These are phyloP conservation scores for Caenorhabditis uteleia DNA, from an alignment of 2,888 invertebrate genomes.

Conservation along the genomic window DNA sequence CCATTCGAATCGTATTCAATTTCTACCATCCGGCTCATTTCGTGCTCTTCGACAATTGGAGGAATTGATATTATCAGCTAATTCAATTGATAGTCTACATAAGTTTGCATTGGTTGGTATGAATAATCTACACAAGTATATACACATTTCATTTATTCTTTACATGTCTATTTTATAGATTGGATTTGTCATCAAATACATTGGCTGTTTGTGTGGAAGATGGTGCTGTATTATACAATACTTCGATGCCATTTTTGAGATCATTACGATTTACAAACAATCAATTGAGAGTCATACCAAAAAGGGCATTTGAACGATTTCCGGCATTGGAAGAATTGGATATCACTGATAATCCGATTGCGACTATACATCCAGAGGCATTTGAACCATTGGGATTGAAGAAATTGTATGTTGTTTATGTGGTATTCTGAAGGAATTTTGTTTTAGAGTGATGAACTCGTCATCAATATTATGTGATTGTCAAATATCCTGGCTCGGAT, in stretches of 20 bases:
- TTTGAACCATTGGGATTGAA: conserved; percentile 53
- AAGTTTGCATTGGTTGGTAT: conserved; percentile 54
- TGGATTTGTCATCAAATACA: conserved; percentile 53
- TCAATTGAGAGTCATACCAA: conserved; percentile 43
- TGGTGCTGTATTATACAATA: conserved; percentile 55
- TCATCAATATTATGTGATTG: conserved; percentile 55
- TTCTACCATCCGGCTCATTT: conserved; percentile 51
- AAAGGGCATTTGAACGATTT: conserved; percentile 51
- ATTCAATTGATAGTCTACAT: conserved; percentile 47
- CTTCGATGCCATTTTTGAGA: conserved; percentile 49
- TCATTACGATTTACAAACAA: conserved; percentile 45
- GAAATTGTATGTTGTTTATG: conserved; percentile 37
- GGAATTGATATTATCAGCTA: conserved; percentile 44
- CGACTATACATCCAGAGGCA: conserved; percentile 52
- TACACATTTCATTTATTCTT: neutral
- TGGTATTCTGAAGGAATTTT: neutral
- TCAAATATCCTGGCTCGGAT: conserved; percentile 50
- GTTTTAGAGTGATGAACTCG: conserved; percentile 43
- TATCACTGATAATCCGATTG: conserved; percentile 54
- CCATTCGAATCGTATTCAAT: conserved; percentile 45
- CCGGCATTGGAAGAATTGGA: conserved; percentile 52
- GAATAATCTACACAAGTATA: conserved; percentile 38
- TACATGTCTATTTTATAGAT: too few relatives aligned
- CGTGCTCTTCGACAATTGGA: conserved; percentile 41
- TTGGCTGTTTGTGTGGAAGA: conserved; percentile 60